Percentiles rank a stretch among this genome's conserved stretches.
Evolutionary conservation across 2,888 invertebrate species (phyloP).

Genomic region (Neoitamus cyanurus): DNA sequence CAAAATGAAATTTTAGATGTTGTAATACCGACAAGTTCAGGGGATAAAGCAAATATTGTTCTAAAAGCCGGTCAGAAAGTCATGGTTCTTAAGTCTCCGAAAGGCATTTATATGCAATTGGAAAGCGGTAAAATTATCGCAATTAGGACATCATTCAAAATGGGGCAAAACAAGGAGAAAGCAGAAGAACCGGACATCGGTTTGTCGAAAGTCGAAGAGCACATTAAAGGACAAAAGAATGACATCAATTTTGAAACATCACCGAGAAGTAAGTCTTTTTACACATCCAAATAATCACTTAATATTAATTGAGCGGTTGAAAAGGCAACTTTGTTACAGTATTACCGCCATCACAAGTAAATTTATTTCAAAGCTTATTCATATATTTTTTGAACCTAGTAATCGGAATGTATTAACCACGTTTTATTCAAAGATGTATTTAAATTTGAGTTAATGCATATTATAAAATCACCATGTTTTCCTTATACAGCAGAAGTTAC

Average conservation of each 20-base stretch:
- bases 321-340: no score
- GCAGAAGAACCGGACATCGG: not conserved
- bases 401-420: no score
- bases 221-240: not conserved
- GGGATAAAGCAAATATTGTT: conserved; percentile 88
- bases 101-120: conserved; percentile 95
- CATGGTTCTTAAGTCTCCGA: conserved; percentile 92
- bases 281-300: not conserved
- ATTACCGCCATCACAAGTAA: no score
- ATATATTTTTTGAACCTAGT: no score
- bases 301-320: no score
- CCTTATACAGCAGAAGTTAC: no score
- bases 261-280: not conserved
- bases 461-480: no score
- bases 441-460: no score
- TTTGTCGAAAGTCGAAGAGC: conserved; percentile 21
- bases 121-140: conserved; percentile 96
- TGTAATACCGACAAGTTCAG: conserved; percentile 91
- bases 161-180: conserved; percentile 55
- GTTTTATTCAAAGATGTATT: no score
- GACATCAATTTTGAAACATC: not conserved
- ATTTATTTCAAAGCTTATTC: no score
- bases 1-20: conserved; percentile 72
- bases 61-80: conserved; percentile 94
- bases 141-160: conserved; percentile 70